Evolutionary conservation across 2,113 vertebrate species (phyloP).

Genomic region (Paralichthys olivaceus): DNA sequence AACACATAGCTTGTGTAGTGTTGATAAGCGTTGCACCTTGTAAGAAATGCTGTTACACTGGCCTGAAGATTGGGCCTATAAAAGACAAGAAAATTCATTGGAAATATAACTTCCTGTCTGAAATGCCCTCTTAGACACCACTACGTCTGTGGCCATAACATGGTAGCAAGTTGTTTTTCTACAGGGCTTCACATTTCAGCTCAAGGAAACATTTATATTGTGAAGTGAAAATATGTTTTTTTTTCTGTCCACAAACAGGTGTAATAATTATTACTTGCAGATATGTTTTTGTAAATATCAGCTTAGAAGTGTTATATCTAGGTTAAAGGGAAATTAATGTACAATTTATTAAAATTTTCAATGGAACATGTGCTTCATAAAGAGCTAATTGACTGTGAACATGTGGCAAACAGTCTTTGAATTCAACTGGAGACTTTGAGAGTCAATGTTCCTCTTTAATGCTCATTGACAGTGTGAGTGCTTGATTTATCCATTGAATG

Average conservation of each 20-base stretch:
- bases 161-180: conserved; percentile 29
- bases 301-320: neutral
- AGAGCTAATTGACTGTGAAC: conserved; percentile 30
- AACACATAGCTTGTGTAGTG: conserved; percentile 40
- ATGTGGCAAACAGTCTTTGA: conserved; percentile 23
- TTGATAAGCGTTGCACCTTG: conserved; percentile 48
- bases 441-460: conserved; percentile 50
- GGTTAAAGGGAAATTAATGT: conserved; percentile 26
- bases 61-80: conserved; percentile 48
- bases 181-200: conserved; percentile 19
- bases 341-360: conserved; percentile 22
- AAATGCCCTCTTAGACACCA: conserved; percentile 39
- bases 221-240: conserved; percentile 8
- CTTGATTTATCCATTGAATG: conserved; percentile 48
- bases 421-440: conserved; percentile 39
- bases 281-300: conserved; percentile 38
- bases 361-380: conserved; percentile 18
- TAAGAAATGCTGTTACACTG: conserved; percentile 45
- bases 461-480: conserved; percentile 46
- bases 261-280: conserved; percentile 4
- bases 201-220: conserved; percentile 40
- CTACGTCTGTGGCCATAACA: conserved; percentile 32
- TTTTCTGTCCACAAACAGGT: neutral
- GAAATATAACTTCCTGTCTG: conserved; percentile 51
- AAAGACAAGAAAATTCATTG: conserved; percentile 54